Base-by-base conservation (phyloP, 35 echinoderm and acorn worm species). In the Heliocidaris tuberculata region DNA sequence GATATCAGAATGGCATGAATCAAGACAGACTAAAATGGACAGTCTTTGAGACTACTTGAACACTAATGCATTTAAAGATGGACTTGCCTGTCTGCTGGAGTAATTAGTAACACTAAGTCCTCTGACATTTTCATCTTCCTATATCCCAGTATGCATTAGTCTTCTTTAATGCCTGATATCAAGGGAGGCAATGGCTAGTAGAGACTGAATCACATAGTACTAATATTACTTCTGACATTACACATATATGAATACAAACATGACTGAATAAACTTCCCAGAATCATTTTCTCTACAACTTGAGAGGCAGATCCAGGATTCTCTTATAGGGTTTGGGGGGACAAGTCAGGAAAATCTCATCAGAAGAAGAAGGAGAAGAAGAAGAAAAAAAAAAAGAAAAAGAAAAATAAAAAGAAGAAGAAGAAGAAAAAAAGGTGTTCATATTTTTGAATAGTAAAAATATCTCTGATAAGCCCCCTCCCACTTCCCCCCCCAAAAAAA, bases 61-160 rank as follows among this genome's bases (percentile, higher is more conserved):
- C 21, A 78, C 65, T 78, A 78, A 78, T 78, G 65, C 65, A 78
- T 19, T 78, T 78, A 78, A 78, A 78, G 65, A 0, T 21, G 65
- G 27, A 6, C 65, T 78, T 21, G 65, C 8, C 65, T 78, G 65
- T 78, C 65, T 78, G 65, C 65, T 27, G 65, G 19, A 78, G 65
- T 78, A 78, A 78, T 78, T 78, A 78, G 65, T 78, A 19, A 78
- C 65, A 78, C 65, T 78, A 78, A 78, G 65, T 78, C 65, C 65
- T 78, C 65, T 78, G 65, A 78, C 65, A 78, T 78, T 78, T 78
- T 78, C 65, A 78, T 78, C 65, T 78, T 78, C 65, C 65, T 78
- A 78, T 6, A 78, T 78, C 65, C 2, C 65, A 78, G 65, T 0
- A 78, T 21, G 65, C 65, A 29, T 27, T 19, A 78, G 65, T 27